Evolutionary conservation across 2,113 vertebrate species (phyloP), one percentile per base, ranked within the genome.

Genomic region (Euleptes europaea): DNA sequence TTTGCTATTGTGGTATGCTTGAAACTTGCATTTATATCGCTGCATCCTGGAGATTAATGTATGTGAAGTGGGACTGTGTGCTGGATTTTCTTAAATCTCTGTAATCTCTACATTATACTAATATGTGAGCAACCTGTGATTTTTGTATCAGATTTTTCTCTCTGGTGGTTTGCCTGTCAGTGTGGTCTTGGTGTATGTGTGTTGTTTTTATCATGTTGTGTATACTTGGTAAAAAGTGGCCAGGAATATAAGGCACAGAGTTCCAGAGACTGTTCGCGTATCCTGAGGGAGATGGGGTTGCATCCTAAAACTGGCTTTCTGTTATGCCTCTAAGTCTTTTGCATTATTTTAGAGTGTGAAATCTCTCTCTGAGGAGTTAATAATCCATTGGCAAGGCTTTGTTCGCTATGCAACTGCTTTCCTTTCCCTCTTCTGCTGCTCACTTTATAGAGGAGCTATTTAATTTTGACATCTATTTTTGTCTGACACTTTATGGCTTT

Each of bases 381-480:
- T 54, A 67, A 74, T 74, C 21, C 23, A 1, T 57, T 79, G 57
- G 69, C 42, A 70, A 69, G 5, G 40, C 49, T 31, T 47, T 71
- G 23, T 49, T 82, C 72, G 54, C 19, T 51, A 4, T 51, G 54
- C 57, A 73, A 28, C n/a, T 79, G 35, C 57, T 72, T 72, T 72
- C 42, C 35, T 60, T 10, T n/a, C 54, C 70, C 69, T 79, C 35
- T 67, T 21, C 9, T 54, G 33, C 75, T 51, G 42, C 42, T 72
- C 35, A 54, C 3, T 83, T 77, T 78, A 76, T 69, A 72, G 40
- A 65, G n/a, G 44, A 38, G 17, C n/a, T 51, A 40, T 87, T 87
- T 72, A 78, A 51, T 78, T 85, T 83, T 78, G 74, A 78, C 67
- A 33, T 80, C 57, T 87, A 44, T 42, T 79, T 84, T 87, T 49